Base-by-base conservation (phyloP, 2,888 invertebrate species). In the Cerastis leucographa region DNA sequence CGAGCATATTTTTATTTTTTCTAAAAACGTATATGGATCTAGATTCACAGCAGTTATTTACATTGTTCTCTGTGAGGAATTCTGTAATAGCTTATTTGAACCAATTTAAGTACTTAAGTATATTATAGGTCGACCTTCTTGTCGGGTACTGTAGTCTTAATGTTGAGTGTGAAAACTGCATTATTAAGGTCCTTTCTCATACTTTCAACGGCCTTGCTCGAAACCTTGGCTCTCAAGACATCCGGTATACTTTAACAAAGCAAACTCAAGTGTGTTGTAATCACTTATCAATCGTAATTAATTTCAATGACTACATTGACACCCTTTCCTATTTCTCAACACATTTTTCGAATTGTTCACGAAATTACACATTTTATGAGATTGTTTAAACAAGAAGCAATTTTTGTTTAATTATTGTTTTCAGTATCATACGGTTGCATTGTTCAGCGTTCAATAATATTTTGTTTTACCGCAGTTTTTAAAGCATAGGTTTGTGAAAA, bases 231-330 rank as follows among this genome's bases (percentile, higher is more conserved):
- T 83, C 74, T 79, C 14, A 61, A 83, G 44, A 83, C 84, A 74
- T 83, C 86, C 83, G 86, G 83, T 70, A 78, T 35, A 86, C 84
- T 86, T 86, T 83, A 77, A 83, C 46, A 71, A 83, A 74, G 49
- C 19, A 72, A 51, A 65, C 35, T 54, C 29, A 54, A 59, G 14
- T 62, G n/a, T 77, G 29, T 82, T 76, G 72, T 42, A 83, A 85
- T 72, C 17, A 44, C 14, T 12, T 68, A 56, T 56, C 11, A 25
- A 22, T 83, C 17, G 61, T 72, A 44, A 85, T 82, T 54, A 73
- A 73, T 85, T 70, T 85, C 9, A 77, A 77, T 51, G 71, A 78
- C 54, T 40, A 56, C 64, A 84, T 84, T 78, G 72, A 77, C 78
- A 83, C 68, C 71, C n/a, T 79, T 66, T 42, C 62, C 59, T 73